These are phyloP conservation scores for Macrotis lagotis DNA, from an alignment of 2,113 vertebrate genomes.

Conservation along the genomic window DNA sequence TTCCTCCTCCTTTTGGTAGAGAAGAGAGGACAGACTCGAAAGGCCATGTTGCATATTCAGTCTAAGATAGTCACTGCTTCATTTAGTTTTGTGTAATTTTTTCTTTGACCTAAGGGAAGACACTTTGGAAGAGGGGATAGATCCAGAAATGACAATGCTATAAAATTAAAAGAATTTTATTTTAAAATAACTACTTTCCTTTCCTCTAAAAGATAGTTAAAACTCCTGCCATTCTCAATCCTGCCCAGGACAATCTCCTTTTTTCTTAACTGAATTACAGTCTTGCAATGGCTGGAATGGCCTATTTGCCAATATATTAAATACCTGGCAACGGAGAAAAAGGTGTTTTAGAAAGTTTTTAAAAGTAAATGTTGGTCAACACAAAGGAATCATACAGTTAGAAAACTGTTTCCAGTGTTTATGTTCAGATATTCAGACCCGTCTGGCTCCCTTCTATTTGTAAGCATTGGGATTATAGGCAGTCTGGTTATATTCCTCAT, in stretches of 20 bases:
- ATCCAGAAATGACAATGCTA: neutral
- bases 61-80: neutral
- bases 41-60: neutral
- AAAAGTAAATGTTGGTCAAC: conserved; percentile 77
- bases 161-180: neutral
- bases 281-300: conserved; percentile 55
- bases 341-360: conserved; percentile 75
- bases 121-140: neutral
- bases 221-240: conserved; percentile 59
- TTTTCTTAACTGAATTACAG: conserved; percentile 60
- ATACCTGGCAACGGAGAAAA: conserved; percentile 70
- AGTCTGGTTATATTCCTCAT: conserved; percentile 79
- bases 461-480: conserved; percentile 79
- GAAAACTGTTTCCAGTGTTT: conserved; percentile 84
- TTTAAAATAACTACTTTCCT: conserved; percentile 43
- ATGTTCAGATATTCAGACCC: conserved; percentile 84
- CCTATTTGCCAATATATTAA: conserved; percentile 73
- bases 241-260: conserved; percentile 36
- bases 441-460: conserved; percentile 82
- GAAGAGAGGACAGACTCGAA: neutral
- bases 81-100: neutral
- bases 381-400: conserved; percentile 77
- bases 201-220: conserved; percentile 47
- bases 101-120: neutral
- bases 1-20: conserved; percentile 28